Evolutionary conservation across 2,113 vertebrate genomes (phyloP).

Genomic region (Muntiacus reevesi): DNA sequence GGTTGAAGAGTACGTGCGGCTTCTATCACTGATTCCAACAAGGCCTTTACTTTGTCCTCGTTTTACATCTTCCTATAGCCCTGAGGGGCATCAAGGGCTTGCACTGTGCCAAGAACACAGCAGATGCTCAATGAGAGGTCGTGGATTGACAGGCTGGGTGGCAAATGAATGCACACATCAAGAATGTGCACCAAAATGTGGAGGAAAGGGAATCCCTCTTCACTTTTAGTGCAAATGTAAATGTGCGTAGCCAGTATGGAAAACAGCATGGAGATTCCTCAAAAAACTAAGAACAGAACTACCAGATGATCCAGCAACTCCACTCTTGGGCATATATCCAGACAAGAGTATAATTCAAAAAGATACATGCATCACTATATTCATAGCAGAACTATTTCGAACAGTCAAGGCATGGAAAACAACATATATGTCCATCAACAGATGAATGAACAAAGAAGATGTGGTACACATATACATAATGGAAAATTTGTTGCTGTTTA

Average conservation of each 20-base stretch:
- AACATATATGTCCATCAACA: neutral
- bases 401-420: neutral
- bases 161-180: neutral
- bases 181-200: neutral
- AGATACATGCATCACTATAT: neutral
- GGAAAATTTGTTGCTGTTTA: neutral
- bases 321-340: neutral
- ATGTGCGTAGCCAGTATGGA: neutral
- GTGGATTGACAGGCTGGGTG: fast-evolving
- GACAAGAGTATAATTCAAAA: neutral
- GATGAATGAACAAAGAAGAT: neutral
- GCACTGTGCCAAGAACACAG: neutral
- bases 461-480: neutral
- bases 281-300: neutral
- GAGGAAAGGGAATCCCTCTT: neutral
- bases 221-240: neutral
- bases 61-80: neutral
- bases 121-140: neutral
- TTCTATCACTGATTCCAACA: neutral
- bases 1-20: neutral
- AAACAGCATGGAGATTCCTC: neutral
- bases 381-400: neutral
- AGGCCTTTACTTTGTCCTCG: neutral
- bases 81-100: neutral
- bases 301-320: neutral